These are phyloP conservation scores for Cirrhinus mrigala DNA, from an alignment of 2,797 vertebrate species.

Conservation along the genomic window DNA sequence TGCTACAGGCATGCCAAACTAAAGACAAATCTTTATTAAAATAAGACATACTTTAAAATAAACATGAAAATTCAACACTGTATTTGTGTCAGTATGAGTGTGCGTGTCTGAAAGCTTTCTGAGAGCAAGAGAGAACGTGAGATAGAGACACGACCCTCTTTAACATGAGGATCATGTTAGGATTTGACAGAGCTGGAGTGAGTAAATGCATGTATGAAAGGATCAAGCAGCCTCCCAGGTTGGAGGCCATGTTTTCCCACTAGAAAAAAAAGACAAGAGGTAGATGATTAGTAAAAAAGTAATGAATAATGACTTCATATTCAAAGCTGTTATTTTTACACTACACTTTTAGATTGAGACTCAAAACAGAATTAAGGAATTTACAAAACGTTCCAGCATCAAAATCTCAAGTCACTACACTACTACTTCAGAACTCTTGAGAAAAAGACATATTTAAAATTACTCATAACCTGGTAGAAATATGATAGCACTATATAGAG, in stretches of 20 bases:
- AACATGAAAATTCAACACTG: no score
- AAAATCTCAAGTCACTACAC: neutral
- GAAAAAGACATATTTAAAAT: no score
- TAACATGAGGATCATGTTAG: neutral
- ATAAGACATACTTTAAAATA: neutral
- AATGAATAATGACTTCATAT: neutral
- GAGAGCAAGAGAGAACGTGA: no score
- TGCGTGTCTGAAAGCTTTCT: no score
- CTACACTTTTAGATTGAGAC: neutral
- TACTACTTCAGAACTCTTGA: neutral
- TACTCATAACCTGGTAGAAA: no score
- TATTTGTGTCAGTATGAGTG: no score
- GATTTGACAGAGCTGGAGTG: neutral
- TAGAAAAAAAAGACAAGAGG: neutral
- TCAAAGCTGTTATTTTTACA: neutral
- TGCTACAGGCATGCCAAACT: neutral
- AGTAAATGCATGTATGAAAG: no score
- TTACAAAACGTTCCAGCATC: neutral
- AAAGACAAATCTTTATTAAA: conserved; percentile 13
- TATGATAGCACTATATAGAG: no score
- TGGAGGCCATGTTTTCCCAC: neutral
- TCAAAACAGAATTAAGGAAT: neutral
- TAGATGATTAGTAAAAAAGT: neutral
- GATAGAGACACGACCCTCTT: no score
- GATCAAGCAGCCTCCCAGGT: neutral